phyloP scores from a whole-genome alignment of 1,140 invertebrate genomes.

The Zaprionus capensis region DNA sequence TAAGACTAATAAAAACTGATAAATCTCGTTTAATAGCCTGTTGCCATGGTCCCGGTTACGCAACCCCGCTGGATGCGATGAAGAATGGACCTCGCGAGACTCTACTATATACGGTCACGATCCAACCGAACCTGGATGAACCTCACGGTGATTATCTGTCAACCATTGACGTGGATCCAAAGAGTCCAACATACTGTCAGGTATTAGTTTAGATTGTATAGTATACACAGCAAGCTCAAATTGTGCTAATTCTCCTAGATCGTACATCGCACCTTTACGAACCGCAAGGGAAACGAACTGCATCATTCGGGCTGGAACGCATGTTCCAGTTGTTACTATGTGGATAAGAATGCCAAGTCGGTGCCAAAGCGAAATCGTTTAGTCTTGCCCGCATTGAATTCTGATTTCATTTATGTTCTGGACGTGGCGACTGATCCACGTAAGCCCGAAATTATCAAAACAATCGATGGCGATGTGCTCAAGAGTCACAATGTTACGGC shows the following conservation, averaged over 20 bases:
- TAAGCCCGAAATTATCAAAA: constrained; percentile 86
- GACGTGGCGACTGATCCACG: constrained; percentile 90
- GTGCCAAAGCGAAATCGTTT: constrained; percentile 90
- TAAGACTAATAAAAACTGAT: constrained; percentile 25
- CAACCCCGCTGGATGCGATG: constrained; percentile 92
- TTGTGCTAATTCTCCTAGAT: constrained; percentile 87
- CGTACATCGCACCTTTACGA: constrained; percentile 92
- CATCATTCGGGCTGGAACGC: constrained; percentile 99
- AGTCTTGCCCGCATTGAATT: constrained; percentile 92
- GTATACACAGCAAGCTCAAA: background rate
- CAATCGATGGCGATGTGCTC: constrained; percentile 90
- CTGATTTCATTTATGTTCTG: constrained; percentile 93
- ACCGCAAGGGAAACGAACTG: constrained; percentile 93
- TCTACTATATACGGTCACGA: constrained; percentile 94
- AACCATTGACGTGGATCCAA: constrained; percentile 95
- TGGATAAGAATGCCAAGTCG: constrained; percentile 84
- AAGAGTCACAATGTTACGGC: constrained; percentile 89
- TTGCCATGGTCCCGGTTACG: constrained; percentile 90
- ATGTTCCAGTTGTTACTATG: constrained; percentile 93
- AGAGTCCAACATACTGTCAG: constrained; percentile 93
- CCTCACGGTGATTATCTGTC: constrained; percentile 93
- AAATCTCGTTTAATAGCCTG: constrained; percentile 51
- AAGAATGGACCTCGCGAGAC: constrained; percentile 91
- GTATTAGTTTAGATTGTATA: constrained; percentile 85
- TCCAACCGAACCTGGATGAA: constrained; percentile 88